Evolutionary conservation across 2,888 invertebrate species (phyloP).

Genomic region (Rhodophaea formosa): DNA sequence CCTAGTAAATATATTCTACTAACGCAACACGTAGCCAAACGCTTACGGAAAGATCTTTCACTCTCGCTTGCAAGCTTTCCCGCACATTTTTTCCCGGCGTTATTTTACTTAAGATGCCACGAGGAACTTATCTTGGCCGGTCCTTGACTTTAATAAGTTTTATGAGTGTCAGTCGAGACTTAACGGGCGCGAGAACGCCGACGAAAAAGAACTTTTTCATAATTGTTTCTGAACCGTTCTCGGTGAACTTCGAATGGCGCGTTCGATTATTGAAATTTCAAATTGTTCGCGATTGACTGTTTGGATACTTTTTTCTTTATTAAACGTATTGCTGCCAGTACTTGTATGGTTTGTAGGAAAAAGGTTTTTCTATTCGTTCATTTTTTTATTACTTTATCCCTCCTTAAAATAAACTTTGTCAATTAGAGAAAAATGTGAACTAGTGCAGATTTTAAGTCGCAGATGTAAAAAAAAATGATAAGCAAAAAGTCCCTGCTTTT

Average conservation of each 20-base stretch:
- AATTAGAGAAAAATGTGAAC: too few species aligned
- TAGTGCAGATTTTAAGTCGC: not conserved
- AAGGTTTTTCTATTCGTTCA: too few species aligned
- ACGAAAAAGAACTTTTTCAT: slow-evolving; percentile 77
- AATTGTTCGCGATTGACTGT: slow-evolving; percentile 56
- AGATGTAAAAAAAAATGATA: not conserved
- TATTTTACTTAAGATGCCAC: slow-evolving; percentile 79
- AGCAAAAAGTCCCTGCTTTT: not conserved
- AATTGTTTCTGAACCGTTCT: slow-evolving; percentile 73
- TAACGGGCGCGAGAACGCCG: slow-evolving; percentile 76
- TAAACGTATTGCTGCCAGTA: slow-evolving; percentile 26
- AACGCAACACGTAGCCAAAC: slow-evolving; percentile 68
- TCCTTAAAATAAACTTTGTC: too few species aligned
- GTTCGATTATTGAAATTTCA: slow-evolving; percentile 74
- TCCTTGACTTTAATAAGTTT: slow-evolving; percentile 82
- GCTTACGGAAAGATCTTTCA: slow-evolving; percentile 57
- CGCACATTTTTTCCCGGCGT: slow-evolving; percentile 73
- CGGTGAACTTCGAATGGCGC: slow-evolving; percentile 49
- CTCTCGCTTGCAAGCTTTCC: slow-evolving; percentile 71
- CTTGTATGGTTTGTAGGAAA: slow-evolving; percentile 16
- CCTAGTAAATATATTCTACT: slow-evolving; percentile 18
- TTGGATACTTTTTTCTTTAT: slow-evolving; percentile 47
- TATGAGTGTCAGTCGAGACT: slow-evolving; percentile 79
- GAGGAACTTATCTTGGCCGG: slow-evolving; percentile 79
- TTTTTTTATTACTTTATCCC: not conserved